These are phyloP conservation scores for Trogon melanurus DNA, from an alignment of 2,113 vertebrate genomes.

Conservation along the genomic window DNA sequence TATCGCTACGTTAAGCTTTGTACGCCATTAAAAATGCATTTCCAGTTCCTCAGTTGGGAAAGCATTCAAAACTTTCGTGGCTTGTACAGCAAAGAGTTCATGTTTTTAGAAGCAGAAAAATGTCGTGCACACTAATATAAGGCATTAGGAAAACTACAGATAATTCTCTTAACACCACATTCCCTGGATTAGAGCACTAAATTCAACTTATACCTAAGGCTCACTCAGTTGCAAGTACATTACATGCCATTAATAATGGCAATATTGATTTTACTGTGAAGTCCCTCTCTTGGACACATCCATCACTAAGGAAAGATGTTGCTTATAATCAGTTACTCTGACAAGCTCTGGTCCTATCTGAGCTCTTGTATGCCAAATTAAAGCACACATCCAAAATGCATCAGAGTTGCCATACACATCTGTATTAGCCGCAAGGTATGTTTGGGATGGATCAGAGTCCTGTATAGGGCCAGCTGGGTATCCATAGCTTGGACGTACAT, in stretches of 20 bases:
- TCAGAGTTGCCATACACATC: rapidly evolving
- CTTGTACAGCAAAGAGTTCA: not conserved
- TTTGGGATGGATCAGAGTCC: not conserved
- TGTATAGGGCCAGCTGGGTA: not conserved
- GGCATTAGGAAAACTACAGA: not conserved
- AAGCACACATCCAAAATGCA: not conserved
- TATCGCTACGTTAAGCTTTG: not conserved
- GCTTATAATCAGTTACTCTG: not conserved
- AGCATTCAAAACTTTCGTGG: not conserved
- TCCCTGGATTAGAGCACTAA: not conserved
- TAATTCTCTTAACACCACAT: not conserved
- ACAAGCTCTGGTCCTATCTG: not conserved
- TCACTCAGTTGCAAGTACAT: not conserved
- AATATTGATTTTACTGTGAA: not conserved
- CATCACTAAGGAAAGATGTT: not conserved
- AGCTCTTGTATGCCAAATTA: not conserved
- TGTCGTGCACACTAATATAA: not conserved
- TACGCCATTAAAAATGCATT: slow-evolving; percentile 14
- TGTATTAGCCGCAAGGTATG: not conserved
- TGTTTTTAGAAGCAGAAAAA: not conserved
- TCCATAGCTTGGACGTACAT: not conserved
- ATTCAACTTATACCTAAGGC: not conserved
- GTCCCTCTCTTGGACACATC: not conserved
- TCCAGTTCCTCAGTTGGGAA: not conserved
- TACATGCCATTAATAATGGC: not conserved